Evolutionary conservation across 2,797 vertebrate genomes (phyloP), one percentile per base, ranked within the genome.

Genomic region (Glyptemys insculpta): DNA sequence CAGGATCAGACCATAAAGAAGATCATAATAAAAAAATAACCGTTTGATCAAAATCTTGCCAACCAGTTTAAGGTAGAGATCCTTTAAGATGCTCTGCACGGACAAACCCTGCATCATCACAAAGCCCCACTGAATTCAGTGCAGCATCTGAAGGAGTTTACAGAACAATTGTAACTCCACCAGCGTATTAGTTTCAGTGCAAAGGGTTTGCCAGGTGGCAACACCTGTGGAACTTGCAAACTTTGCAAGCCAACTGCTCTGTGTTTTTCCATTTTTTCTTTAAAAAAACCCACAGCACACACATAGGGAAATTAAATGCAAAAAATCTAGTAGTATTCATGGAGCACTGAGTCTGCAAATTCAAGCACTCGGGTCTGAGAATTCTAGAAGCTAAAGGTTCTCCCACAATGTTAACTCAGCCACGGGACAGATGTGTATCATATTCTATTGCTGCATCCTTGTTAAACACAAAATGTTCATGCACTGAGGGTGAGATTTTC

Each of bases 401-500:
- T 96, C 95, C 95, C 44, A 72, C 85, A 0, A 0, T 0, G 0
- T 79, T 93, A 92, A 95, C 95, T 96, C 93, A 87, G 81, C 53
- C 2, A 1, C 18, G 85, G 83, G 97, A 95, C 96, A 97, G 96
- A 95, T 97, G 96, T 95, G 92, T 96, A 96, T 94, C 87, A 89
- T 86, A 94, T 96, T 97, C 96, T 92, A 92, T 97, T 97, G 95
- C 94, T 84, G 85, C 89, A 79, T 95, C 91, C 81, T 94, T 91
- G 94, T 94, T 91, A 94, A 96, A 96, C 95, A 95, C 96, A 97
- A 96, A 68, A 97, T 96, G 96, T 89, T 94, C 96, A 87, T 19
- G 92, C 62, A 37, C 97, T 94, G 96, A 91, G 95, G 93, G 15
- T 31, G 89, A 53, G 96, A 88, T 94, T 52, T 94, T 97, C 96